Evolutionary conservation across 2,888 invertebrate species (phyloP), one percentile per base, ranked within the genome.

Genomic region (Byasa hedistus): DNA sequence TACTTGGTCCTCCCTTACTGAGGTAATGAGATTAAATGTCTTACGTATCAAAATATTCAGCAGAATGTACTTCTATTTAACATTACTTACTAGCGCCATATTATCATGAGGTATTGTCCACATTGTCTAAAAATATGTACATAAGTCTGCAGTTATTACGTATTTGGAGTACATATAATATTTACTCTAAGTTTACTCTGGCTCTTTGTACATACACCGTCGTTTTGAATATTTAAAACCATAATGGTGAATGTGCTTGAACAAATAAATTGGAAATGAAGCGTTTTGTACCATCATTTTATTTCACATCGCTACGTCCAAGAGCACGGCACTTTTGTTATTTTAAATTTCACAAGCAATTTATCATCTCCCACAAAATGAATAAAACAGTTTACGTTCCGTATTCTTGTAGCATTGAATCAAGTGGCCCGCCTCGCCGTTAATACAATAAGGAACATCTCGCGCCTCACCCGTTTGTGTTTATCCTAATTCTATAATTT

Each of bases 311-410:
- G n/a, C 7, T 5, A n/a, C 24, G 15, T 56, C 17, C 32, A 10
- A 15, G 19, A 10, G 22, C 24, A 63, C 51, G 48, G 57, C 57
- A 63, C 5, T 57, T 36, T 21, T 44, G 23, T 24, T 24, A 57
- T 57, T 63, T 63, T 63, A 63, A 63, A 63, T 63, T 63, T 63
- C 62, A 63, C 48, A 15, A 57, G 36, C 58, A 21, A 58, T 64
- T 63, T 63, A 57, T 58, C 58, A 58, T 58, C 22, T 27, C n/a
- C 39, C 21, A 24, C 23, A 52, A 54, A 54, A 54, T 64, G 36
- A 39, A 58, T 54, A 39, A 58, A 64, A 54, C 58, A 54, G 54
- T 64, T 64, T 54, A 39, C 52, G 21, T 58, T 21, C 32, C n/a
- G 39, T 64, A 52, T 64, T 64, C 51, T 12, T 57, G 56, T 32